Evolutionary conservation across 2,888 invertebrate species (phyloP).

Genomic region (Tetramorium bicarinatum): DNA sequence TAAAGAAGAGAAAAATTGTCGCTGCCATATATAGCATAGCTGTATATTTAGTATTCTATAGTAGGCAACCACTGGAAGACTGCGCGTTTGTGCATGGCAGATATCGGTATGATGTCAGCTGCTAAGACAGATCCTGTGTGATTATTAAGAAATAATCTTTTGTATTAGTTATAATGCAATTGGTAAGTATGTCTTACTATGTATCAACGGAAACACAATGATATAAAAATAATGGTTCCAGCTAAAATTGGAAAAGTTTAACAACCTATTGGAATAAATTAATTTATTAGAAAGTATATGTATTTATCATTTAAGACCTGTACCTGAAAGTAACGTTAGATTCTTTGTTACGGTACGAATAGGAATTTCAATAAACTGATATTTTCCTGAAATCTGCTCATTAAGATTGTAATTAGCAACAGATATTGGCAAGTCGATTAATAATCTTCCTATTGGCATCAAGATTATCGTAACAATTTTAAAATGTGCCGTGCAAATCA

Average conservation of each 20-base stretch:
- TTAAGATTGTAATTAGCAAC: slow-evolving; percentile 68
- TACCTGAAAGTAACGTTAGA: slow-evolving; percentile 86
- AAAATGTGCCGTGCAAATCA: slow-evolving; percentile 77
- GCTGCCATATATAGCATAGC: slow-evolving; percentile 77
- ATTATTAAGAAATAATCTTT: slow-evolving; percentile 85
- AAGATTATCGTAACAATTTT: slow-evolving; percentile 62
- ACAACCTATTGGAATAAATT: slow-evolving; percentile 85
- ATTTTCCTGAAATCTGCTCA: slow-evolving; percentile 83
- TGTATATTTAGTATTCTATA: slow-evolving; percentile 77
- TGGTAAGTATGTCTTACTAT: slow-evolving; percentile 75
- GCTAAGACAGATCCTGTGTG: slow-evolving; percentile 86
- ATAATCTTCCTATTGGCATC: slow-evolving; percentile 75
- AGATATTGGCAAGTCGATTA: slow-evolving; percentile 57
- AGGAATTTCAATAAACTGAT: slow-evolving; percentile 72
- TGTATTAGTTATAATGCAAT: slow-evolving; percentile 80
- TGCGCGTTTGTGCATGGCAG: slow-evolving; percentile 83
- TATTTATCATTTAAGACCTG: slow-evolving; percentile 80
- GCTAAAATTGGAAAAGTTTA: slow-evolving; percentile 82
- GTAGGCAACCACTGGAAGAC: slow-evolving; percentile 84
- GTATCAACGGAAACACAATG: slow-evolving; percentile 81
- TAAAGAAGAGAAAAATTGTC: slow-evolving; percentile 74
- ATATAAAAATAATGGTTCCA: slow-evolving; percentile 80
- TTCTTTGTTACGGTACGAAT: slow-evolving; percentile 80
- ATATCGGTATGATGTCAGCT: slow-evolving; percentile 85
- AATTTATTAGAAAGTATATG: slow-evolving; percentile 80